These are phyloP conservation scores for Molossus molossus DNA, from an alignment of 2,797 vertebrate genomes.

Conservation along the genomic window DNA sequence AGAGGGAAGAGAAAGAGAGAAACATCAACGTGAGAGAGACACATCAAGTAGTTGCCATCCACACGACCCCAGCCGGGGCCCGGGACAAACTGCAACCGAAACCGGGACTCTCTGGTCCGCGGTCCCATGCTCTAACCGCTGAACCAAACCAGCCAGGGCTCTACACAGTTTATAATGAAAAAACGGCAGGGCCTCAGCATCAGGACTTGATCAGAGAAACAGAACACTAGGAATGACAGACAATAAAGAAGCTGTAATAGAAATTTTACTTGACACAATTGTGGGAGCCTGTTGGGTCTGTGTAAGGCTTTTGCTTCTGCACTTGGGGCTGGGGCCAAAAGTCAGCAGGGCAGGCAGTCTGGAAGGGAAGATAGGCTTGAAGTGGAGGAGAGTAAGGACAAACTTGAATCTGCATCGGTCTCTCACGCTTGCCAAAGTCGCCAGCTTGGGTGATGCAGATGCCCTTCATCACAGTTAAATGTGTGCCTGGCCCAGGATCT, in stretches of 20 bases:
- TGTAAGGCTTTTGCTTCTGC: not conserved
- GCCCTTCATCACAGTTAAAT: not conserved
- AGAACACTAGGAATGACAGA: not conserved
- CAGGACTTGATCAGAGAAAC: conserved; percentile 12
- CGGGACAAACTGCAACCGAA: too few species aligned
- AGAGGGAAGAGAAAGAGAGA: too few species aligned
- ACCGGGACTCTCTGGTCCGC: too few species aligned
- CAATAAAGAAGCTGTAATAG: not conserved
- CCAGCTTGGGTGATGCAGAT: not conserved
- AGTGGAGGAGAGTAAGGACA: not conserved
- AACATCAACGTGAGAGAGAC: too few species aligned
- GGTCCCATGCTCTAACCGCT: too few species aligned
- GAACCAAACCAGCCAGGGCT: too few species aligned
- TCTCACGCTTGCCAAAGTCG: not conserved
- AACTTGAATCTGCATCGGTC: not conserved
- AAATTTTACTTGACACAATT: not conserved
- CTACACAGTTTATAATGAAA: not conserved
- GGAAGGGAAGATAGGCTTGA: not conserved
- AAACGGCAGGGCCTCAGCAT: not conserved
- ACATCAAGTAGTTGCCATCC: too few species aligned
- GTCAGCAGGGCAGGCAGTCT: not conserved
- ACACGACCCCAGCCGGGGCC: too few species aligned
- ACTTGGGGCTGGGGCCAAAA: not conserved
- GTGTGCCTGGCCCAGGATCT: not conserved
- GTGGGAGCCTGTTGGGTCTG: not conserved